phyloP scores from a whole-genome alignment of 2,113 vertebrate genomes.

The Chloroceryle aenea region DNA sequence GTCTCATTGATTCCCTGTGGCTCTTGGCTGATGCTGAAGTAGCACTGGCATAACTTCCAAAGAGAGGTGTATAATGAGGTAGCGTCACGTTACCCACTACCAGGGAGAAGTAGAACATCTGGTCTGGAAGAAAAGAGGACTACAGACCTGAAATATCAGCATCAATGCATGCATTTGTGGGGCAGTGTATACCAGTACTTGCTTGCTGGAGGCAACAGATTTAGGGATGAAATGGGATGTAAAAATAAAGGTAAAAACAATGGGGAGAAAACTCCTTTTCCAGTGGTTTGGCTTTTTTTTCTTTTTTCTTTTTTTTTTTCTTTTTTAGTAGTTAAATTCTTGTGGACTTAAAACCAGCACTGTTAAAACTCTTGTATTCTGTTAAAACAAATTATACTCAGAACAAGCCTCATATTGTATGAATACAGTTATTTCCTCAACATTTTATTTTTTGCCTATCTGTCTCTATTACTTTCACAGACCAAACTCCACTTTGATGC shows the following conservation, averaged over 20 bases:
- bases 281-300: neutral
- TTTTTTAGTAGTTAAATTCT: neutral
- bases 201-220: constrained; percentile 2
- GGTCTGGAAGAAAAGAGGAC: constrained; percentile 74
- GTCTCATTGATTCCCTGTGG: constrained; percentile 77
- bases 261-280: neutral
- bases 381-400: neutral
- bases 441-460: neutral
- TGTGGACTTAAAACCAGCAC: neutral
- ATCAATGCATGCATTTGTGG: constrained; percentile 9
- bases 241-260: neutral
- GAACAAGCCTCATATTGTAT: neutral
- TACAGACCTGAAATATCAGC: constrained; percentile 54
- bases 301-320: neutral
- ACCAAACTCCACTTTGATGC: neutral
- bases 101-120: constrained; percentile 80
- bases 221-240: neutral
- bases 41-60: constrained; percentile 74
- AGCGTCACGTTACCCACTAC: constrained; percentile 70
- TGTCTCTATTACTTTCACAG: neutral
- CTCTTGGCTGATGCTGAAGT: constrained; percentile 71
- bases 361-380: neutral
- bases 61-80: constrained; percentile 77
- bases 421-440: neutral
- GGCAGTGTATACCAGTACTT: neutral